phyloP scores from a whole-genome alignment of 2,888 invertebrate genomes.

The Tridacna gigas region DNA sequence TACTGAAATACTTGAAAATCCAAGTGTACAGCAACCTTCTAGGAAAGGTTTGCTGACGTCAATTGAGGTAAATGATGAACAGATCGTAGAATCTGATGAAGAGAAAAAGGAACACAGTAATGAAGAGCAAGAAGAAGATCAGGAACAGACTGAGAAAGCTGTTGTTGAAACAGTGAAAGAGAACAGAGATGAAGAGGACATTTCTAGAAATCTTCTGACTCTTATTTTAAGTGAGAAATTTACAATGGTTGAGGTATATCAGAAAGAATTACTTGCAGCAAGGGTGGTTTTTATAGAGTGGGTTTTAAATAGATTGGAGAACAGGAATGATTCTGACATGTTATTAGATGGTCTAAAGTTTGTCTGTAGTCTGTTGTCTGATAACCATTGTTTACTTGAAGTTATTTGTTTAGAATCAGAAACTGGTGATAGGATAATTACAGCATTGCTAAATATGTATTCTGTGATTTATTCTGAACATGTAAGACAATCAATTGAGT shows the following conservation, averaged over 20 bases:
- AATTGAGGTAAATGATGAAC: not conserved
- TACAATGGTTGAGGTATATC: not conserved
- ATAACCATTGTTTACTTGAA: not conserved
- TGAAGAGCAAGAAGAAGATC: not conserved
- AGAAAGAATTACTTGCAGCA: conserved; percentile 7
- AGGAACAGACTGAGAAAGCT: not conserved
- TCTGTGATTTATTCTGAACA: conserved; percentile 5
- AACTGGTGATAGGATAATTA: not conserved
- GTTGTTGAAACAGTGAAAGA: not conserved
- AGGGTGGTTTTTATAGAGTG: conserved; percentile 8
- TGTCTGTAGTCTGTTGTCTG: not conserved
- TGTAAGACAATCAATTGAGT: not conserved
- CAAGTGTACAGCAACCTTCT: not conserved
- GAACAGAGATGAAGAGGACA: not conserved
- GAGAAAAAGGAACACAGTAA: not conserved
- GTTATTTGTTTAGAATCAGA: conserved; percentile 1
- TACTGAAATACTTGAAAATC: not conserved
- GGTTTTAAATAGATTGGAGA: conserved; percentile 8
- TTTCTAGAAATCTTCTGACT: not conserved
- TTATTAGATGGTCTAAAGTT: conserved; percentile 8
- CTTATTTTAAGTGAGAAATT: conserved; percentile 2
- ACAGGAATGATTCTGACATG: not conserved
- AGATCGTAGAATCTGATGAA: not conserved
- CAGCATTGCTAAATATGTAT: conserved; percentile 20
- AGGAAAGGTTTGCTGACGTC: not conserved